Conservation (phyloP, 1,140 invertebrate species). For the Steinernema feltiae region DNA sequence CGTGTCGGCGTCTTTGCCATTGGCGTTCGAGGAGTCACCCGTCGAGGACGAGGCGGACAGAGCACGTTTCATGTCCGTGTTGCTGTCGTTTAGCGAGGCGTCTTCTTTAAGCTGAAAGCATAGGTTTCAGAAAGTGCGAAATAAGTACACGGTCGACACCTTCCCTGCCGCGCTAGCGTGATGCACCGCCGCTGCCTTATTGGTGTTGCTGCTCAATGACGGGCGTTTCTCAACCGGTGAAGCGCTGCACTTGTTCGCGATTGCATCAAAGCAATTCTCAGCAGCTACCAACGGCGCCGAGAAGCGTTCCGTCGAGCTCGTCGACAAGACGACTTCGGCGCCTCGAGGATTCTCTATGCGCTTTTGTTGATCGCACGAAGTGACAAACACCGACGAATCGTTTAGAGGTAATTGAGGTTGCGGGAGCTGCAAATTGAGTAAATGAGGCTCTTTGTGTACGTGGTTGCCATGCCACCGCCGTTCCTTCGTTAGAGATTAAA, state of each 20-base stretch:
- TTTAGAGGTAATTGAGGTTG: constrained; percentile 6
- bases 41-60: too few species aligned
- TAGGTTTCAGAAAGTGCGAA: not conserved
- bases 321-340: not conserved
- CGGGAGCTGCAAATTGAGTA: not conserved
- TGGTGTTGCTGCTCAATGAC: not conserved
- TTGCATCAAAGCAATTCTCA: not conserved
- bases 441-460: too few species aligned
- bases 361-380: constrained; percentile 1
- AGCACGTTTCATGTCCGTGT: too few species aligned
- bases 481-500: not conserved
- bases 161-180: not conserved
- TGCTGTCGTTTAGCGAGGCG: too few species aligned
- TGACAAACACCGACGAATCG: not conserved
- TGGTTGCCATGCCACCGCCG: too few species aligned
- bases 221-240: not conserved
- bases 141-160: not conserved
- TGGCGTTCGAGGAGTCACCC: too few species aligned
- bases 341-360: not conserved
- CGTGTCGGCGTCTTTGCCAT: too few species aligned
- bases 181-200: not conserved
- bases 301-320: not conserved
- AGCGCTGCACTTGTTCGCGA: not conserved
- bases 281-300: not conserved
- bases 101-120: not conserved